phyloP scores from a whole-genome alignment of 2,888 invertebrate species.

The Cryptus viduatorius region DNA sequence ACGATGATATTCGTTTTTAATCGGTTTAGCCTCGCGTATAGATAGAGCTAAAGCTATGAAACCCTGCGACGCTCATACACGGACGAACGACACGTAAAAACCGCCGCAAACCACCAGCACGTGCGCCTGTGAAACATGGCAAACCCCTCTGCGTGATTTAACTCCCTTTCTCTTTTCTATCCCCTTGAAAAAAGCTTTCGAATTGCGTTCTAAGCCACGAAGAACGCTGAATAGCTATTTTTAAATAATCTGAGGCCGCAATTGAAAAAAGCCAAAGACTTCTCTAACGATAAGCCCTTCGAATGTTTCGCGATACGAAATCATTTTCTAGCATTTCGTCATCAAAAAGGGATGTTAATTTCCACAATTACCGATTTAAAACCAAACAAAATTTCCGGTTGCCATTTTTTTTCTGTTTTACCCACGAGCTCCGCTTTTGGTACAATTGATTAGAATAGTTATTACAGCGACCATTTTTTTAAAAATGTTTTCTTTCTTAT shows the following conservation, averaged over 20 bases:
- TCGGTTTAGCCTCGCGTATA: conserved; percentile 75
- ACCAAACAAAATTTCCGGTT: not conserved
- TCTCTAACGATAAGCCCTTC: not conserved
- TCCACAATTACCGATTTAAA: not conserved
- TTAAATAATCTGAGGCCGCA: not conserved
- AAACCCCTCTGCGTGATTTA: not conserved
- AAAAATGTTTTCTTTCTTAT: not conserved
- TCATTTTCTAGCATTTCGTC: not conserved
- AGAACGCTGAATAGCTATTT: not conserved
- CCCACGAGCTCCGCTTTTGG: not conserved
- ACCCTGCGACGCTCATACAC: conserved; percentile 68
- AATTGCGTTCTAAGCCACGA: conserved; percentile 7
- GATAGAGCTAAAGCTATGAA: conserved; percentile 77
- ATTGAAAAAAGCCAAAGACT: not conserved
- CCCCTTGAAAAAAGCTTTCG: conserved; percentile 9
- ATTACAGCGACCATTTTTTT: not conserved
- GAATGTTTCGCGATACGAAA: not conserved
- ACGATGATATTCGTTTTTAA: conserved; percentile 72
- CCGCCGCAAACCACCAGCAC: conserved; percentile 38
- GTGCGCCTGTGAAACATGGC: conserved; percentile 45
- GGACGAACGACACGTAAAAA: conserved; percentile 45
- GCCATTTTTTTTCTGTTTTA: not conserved
- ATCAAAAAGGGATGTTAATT: not conserved
- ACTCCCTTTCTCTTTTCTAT: not conserved
- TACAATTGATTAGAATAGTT: not conserved